These are phyloP conservation scores for Drosophila watanabei DNA, from an alignment of 1,140 invertebrate genomes.

Conservation along the genomic window DNA sequence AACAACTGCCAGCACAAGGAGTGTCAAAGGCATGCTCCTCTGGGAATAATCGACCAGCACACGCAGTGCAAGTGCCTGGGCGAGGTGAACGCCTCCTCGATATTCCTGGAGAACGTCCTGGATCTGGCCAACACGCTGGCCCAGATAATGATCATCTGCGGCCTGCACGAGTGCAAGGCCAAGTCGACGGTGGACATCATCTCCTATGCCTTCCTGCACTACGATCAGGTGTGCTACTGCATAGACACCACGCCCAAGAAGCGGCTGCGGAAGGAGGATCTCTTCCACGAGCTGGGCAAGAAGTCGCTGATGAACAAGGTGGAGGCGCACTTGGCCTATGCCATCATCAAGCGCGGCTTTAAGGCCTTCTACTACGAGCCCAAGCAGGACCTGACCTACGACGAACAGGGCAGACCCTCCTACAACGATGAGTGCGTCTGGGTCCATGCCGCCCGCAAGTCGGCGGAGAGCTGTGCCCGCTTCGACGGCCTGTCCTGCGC, in stretches of 20 bases:
- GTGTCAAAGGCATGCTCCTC: conserved; percentile 71
- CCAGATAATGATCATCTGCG: conserved; percentile 81
- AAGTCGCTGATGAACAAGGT: conserved; percentile 83
- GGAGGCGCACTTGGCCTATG: conserved; percentile 78
- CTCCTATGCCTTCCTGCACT: conserved; percentile 78
- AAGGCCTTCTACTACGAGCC: conserved; percentile 82
- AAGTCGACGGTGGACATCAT: conserved; percentile 79
- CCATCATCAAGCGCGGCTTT: conserved; percentile 78
- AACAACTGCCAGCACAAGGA: conserved; percentile 79
- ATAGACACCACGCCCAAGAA: conserved; percentile 78
- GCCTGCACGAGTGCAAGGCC: conserved; percentile 81
- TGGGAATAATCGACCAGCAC: conserved; percentile 76
- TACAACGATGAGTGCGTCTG: conserved; percentile 81
- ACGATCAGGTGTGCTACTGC: conserved; percentile 82
- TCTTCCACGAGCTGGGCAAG: conserved; percentile 80
- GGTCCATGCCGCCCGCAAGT: conserved; percentile 78
- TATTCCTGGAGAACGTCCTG: conserved; percentile 79
- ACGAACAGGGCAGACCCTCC: conserved; percentile 65
- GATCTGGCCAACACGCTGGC: conserved; percentile 75
- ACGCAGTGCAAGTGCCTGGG: conserved; percentile 76
- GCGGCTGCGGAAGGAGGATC: conserved; percentile 74
- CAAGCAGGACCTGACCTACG: conserved; percentile 64
- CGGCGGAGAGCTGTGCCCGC: conserved; percentile 74
- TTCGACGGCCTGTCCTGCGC: conserved; percentile 75
- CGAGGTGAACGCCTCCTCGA: conserved; percentile 79